Evolutionary conservation across 2,113 vertebrate species (phyloP).

Genomic region (Malurus melanocephalus): DNA sequence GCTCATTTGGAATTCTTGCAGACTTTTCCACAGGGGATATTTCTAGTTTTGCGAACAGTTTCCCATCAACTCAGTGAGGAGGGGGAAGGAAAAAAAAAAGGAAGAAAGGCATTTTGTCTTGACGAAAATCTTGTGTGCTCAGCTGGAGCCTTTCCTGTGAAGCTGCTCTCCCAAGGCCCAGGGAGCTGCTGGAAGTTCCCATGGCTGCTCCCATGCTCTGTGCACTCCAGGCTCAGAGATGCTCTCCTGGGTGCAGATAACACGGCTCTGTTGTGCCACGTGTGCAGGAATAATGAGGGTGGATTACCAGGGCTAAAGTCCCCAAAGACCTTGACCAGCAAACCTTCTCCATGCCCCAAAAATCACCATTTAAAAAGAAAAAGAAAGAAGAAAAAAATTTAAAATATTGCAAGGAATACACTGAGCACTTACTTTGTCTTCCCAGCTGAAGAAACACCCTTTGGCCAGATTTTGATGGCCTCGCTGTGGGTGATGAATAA

Average conservation of each 20-base stretch:
- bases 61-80: not conserved
- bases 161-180: not conserved
- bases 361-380: not conserved
- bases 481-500: not conserved
- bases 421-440: not conserved
- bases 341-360: not conserved
- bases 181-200: slow-evolving; percentile 16
- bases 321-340: not conserved
- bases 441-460: not conserved
- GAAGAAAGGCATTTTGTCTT: not conserved
- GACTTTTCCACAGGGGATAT: slow-evolving; percentile 41
- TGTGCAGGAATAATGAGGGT: not conserved
- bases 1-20: not conserved
- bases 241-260: not conserved
- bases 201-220: not conserved
- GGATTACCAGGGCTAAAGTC: not conserved
- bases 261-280: fast-evolving
- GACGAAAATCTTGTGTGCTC: not conserved
- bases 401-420: not conserved
- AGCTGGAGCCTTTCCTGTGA: slow-evolving; percentile 33
- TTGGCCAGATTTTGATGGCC: not conserved
- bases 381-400: not conserved
- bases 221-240: not conserved
- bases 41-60: slow-evolving; percentile 20
- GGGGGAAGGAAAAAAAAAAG: too few species aligned